A percentile compares a stretch with the other conserved stretches of the same genome.
Evolutionary conservation across 2,113 vertebrate genomes (phyloP).

Genomic region (Pipa parva): DNA sequence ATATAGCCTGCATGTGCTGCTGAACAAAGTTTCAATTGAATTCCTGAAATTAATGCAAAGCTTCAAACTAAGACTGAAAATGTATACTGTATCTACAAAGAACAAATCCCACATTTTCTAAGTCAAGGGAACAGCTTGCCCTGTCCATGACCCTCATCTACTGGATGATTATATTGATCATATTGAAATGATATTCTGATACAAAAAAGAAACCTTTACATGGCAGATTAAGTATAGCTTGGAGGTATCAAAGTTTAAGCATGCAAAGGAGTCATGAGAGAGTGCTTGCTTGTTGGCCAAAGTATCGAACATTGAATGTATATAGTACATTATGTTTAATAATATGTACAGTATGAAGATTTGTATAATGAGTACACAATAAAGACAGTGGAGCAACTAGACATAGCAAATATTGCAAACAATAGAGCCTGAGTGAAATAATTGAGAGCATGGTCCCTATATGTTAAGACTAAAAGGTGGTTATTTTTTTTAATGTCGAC

Average conservation of each 20-base stretch:
- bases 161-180: conserved; percentile 18
- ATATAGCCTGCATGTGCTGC: conserved; percentile 17
- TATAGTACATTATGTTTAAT: too few species aligned
- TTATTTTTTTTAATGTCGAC: too few species aligned
- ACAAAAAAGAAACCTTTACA: conserved; percentile 18
- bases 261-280: too few species aligned
- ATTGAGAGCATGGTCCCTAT: too few species aligned
- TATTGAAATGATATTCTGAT: conserved; percentile 24
- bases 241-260: conserved; percentile 19
- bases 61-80: conserved; percentile 21
- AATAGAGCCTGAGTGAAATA: too few species aligned
- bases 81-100: conserved; percentile 35
- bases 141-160: conserved; percentile 25
- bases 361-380: too few species aligned
- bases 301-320: too few species aligned
- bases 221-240: conserved; percentile 19
- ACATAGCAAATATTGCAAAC: too few species aligned
- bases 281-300: too few species aligned
- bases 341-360: too few species aligned
- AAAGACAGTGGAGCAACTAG: too few species aligned
- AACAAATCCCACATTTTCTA: conserved; percentile 24
- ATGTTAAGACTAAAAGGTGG: too few species aligned
- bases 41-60: conserved; percentile 28
- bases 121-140: conserved; percentile 25
- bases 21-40: conserved; percentile 21